A percentile compares a stretch with the other conserved stretches of the same genome.
phyloP scores from a whole-genome alignment of 2,113 vertebrate species.

The cat (Felis catus) region DNA sequence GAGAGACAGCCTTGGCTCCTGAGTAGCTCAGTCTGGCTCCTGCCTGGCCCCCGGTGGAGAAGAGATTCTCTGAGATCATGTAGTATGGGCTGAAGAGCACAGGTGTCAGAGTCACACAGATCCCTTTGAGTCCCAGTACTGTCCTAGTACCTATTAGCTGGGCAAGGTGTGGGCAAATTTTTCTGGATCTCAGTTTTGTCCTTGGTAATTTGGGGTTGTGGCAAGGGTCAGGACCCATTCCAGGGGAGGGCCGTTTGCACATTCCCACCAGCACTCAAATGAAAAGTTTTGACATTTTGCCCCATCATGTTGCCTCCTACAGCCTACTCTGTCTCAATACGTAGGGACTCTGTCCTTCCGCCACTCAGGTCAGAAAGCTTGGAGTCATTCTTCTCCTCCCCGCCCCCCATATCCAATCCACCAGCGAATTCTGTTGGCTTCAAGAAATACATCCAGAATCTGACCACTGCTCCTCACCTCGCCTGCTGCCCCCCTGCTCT shows the following conservation, averaged over 20 bases:
- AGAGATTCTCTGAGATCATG: background rate
- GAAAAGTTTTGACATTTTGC: background rate
- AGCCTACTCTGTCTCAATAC: background rate
- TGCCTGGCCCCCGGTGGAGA: background rate
- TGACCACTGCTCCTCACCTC: background rate
- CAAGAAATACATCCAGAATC: background rate
- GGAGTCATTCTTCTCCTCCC: background rate
- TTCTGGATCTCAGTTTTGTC: background rate
- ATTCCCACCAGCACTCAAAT: background rate
- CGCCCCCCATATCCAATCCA: no score
- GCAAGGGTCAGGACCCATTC: background rate
- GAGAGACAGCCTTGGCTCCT: rapidly evolving
- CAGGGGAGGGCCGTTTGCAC: no score
- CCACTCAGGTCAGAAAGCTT: background rate
- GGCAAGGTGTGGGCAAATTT: background rate
- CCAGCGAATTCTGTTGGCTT: background rate
- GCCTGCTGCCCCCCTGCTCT: background rate
- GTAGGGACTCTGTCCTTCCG: background rate
- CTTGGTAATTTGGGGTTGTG: background rate
- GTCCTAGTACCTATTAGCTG: background rate
- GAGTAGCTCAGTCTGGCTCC: background rate
- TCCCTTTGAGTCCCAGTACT: background rate
- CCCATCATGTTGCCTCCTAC: background rate
- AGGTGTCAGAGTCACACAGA: background rate
- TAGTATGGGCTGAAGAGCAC: background rate